Percentiles rank a stretch among this genome's conserved stretches.
Conservation (phyloP, 1,140 invertebrate species). For the Drusus annulatus region DNA sequence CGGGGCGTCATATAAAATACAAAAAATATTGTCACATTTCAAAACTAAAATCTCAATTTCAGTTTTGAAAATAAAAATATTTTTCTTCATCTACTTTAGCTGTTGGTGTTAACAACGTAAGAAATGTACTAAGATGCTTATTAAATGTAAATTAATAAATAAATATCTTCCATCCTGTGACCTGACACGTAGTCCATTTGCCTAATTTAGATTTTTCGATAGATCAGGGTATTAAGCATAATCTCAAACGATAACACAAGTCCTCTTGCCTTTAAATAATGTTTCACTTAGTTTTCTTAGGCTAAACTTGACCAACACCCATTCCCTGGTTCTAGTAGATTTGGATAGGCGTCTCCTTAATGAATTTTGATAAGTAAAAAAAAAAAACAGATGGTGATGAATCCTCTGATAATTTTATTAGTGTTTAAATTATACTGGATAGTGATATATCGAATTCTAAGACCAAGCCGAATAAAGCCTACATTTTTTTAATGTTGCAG, state of each 20-base stretch:
- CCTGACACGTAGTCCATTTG: neutral
- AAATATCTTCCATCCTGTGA: conserved; percentile 3
- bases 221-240: conserved; percentile 31
- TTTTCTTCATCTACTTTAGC: no score
- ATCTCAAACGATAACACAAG: neutral
- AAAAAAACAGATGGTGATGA: neutral
- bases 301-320: conserved; percentile 28
- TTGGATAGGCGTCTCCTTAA: conserved; percentile 30
- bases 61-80: no score
- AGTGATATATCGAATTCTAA: no score
- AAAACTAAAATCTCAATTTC: no score
- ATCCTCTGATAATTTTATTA: neutral
- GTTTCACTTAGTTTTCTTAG: conserved; percentile 12
- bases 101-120: no score
- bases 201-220: conserved; percentile 4
- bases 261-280: conserved; percentile 7
- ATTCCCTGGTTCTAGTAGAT: conserved; percentile 24
- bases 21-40: no score
- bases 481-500: no score
- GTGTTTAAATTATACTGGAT: neutral
- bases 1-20: no score
- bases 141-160: neutral
- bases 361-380: conserved; percentile 5
- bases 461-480: no score
- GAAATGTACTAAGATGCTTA: no score